Base-by-base conservation (phyloP, 2,888 invertebrate species). In the Epinotia brunnichana region DNA sequence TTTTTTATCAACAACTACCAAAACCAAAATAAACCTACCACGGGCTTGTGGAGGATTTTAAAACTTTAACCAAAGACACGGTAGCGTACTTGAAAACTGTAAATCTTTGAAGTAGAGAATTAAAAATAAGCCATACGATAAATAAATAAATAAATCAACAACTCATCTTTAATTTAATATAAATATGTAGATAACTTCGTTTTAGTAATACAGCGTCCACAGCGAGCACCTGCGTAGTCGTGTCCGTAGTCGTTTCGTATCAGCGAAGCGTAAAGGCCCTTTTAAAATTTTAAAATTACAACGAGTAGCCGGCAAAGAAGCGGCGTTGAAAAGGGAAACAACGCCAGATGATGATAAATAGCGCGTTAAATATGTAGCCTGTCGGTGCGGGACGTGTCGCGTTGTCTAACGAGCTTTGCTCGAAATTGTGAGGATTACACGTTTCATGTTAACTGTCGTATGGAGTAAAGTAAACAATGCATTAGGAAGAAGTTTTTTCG, bases 341-440 rank as follows among this genome's bases (percentile, higher is more conserved):
- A 74, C 81, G 82, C 63, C 80, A 83, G 82, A 83, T 83, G 85
- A 87, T 87, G 88, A 88, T 85, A 85, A 86, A 88, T 84, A 87
- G 87, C 83, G 85, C 86, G 86, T 87, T 89, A 88, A 91, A 90
- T 87, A 87, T 88, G 86, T 83, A 85, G 71, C 61, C 44, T 29
- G 75, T 74, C 74, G 74, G 76, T 74, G 74, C 77, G 77, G 76
- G 76, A 78, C 82, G 79, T 79, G 76, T 60, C 21, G 51, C 24
- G 51, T 21, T 7, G 24, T 48, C 69, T 69, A 69, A 59, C 62
- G 51, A 56, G 57, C 53, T 44, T 70, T 57, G 54, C 54, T 57
- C 13, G 56, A 56, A 64, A 41, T 13, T 57, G 19, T 39, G 57
- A 54, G 24, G 35, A 66, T 54, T 66, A 24, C 66, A 53, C 39